phyloP scores from a whole-genome alignment of 2,888 invertebrate species.

The Ethmia dodecea region DNA sequence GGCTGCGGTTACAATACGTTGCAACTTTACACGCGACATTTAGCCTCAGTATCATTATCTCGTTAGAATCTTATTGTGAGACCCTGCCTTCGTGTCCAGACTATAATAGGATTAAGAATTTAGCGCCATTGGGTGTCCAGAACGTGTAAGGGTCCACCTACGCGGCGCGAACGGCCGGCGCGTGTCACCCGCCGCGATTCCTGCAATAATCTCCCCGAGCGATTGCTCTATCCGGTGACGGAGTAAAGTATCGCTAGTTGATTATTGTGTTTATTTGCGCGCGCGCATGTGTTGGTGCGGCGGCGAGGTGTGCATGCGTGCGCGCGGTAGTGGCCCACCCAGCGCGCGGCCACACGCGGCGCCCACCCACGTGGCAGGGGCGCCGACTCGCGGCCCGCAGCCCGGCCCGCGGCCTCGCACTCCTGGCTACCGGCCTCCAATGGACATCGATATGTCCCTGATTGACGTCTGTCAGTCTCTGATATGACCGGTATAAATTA shows the following conservation, averaged over 20 bases:
- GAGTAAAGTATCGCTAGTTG: conserved; percentile 74
- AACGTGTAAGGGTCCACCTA: conserved; percentile 31
- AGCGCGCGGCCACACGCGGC: conserved; percentile 73
- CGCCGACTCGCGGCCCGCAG: conserved; percentile 38
- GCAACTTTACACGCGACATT: too few species aligned
- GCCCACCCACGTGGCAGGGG: conserved; percentile 69
- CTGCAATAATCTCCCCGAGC: conserved; percentile 59
- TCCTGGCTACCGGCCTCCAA: conserved; percentile 23
- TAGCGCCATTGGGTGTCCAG: conserved; percentile 24
- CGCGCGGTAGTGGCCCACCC: conserved; percentile 67
- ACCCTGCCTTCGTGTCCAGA: background rate
- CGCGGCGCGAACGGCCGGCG: conserved; percentile 27
- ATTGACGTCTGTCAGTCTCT: conserved; percentile 55
- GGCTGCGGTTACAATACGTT: background rate
- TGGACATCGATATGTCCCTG: conserved; percentile 30
- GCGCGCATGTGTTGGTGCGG: conserved; percentile 57
- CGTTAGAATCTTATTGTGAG: background rate
- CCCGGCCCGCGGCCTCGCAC: conserved; percentile 46
- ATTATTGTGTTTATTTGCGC: conserved; percentile 75
- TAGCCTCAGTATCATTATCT: too few species aligned
- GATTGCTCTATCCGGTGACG: conserved; percentile 75
- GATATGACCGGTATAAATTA: conserved; percentile 34
- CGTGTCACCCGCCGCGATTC: conserved; percentile 60
- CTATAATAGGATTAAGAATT: conserved; percentile 43
- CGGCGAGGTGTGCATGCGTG: conserved; percentile 56